These are phyloP conservation scores for Tragelaphus strepsiceros DNA, from an alignment of 2,113 vertebrate species.

Conservation along the genomic window DNA sequence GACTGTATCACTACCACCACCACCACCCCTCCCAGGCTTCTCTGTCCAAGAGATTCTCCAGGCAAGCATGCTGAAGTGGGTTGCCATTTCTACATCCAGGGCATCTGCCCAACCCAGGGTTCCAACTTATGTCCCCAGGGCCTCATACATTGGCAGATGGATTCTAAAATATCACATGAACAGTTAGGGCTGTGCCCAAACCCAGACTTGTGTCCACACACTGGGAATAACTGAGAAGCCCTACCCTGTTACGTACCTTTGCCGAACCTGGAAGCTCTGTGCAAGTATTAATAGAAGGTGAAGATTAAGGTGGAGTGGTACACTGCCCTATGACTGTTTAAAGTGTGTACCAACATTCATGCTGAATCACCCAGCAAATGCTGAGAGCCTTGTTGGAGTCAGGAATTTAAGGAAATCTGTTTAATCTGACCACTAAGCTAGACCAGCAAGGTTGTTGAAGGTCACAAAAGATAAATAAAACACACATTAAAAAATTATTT, in stretches of 20 bases:
- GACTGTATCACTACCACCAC: too few relatives aligned
- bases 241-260: rapidly evolving
- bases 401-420: not conserved
- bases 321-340: not conserved
- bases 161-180: too few relatives aligned
- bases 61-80: too few relatives aligned
- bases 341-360: too few relatives aligned
- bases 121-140: too few relatives aligned
- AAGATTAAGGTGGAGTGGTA: not conserved
- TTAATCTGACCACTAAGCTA: not conserved
- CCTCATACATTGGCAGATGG: too few relatives aligned
- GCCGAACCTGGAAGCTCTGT: not conserved
- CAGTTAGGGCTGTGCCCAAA: too few relatives aligned
- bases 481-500: not conserved
- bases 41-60: too few relatives aligned
- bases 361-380: not conserved
- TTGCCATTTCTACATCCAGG: too few relatives aligned
- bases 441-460: not conserved
- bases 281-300: not conserved
- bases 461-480: not conserved
- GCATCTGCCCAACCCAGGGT: too few relatives aligned
- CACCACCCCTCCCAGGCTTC: too few relatives aligned
- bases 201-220: not conserved
- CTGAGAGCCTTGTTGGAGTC: not conserved
- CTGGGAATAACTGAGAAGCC: not conserved